Evolutionary conservation across 2,888 invertebrate genomes (phyloP).

Genomic region (Ornithoptera priamus): DNA sequence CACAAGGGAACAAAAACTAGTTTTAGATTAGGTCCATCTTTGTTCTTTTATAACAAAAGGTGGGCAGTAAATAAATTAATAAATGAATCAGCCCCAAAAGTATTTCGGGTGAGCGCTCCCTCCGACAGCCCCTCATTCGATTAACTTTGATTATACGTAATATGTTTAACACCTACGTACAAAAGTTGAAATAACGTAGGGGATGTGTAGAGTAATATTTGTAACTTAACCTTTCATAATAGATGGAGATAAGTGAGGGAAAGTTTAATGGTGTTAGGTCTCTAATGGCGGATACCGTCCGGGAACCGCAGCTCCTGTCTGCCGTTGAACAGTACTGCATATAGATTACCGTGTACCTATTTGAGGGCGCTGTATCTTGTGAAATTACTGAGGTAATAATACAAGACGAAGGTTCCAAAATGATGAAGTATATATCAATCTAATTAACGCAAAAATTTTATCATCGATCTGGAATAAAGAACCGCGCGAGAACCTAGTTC

Average conservation of each 20-base stretch:
- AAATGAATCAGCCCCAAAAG: constrained; percentile 8
- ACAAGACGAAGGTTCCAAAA: no score
- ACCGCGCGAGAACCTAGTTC: no score
- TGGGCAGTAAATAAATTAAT: constrained; percentile 20
- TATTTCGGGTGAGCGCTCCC: constrained; percentile 11
- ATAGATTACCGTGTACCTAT: no score
- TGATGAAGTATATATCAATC: no score
- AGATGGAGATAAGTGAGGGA: background rate
- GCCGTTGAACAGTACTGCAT: no score
- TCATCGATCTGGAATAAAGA: no score
- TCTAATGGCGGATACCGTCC: no score
- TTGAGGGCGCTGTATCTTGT: no score
- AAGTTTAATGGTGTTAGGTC: no score
- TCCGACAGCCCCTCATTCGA: constrained; percentile 22
- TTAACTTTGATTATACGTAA: constrained; percentile 23
- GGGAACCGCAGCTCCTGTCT: no score
- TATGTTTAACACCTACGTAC: constrained; percentile 9
- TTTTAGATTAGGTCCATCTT: constrained; percentile 1
- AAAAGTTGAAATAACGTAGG: constrained; percentile 2
- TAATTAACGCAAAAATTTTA: no score
- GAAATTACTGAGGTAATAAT: no score
- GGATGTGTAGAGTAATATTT: constrained; percentile 13
- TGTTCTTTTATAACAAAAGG: constrained; percentile 9
- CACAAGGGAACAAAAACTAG: background rate
- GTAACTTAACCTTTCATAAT: constrained; percentile 1